These are phyloP conservation scores for Momotus momota DNA, from an alignment of 2,797 vertebrate genomes.

Conservation along the genomic window DNA sequence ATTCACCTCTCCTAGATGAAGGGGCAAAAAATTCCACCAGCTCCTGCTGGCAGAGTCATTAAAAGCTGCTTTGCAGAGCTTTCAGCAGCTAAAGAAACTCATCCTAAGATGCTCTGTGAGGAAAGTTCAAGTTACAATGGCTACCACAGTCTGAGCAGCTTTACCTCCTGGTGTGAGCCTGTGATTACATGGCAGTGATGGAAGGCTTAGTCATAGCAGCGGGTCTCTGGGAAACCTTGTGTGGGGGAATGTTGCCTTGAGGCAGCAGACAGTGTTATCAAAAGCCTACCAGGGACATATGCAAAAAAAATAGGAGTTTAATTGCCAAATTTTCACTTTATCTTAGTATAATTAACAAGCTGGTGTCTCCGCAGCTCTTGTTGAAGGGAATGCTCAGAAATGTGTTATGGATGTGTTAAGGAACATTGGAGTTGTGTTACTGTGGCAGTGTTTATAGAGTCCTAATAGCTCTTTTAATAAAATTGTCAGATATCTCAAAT, in stretches of 20 bases:
- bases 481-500: neutral
- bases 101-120: neutral
- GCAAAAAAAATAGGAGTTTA: conserved; percentile 27
- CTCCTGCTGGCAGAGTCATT: conserved; percentile 9
- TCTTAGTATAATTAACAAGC: conserved; percentile 52
- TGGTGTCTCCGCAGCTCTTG: neutral
- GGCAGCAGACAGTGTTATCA: conserved; percentile 26
- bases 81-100: neutral
- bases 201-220: conserved; percentile 45
- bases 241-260: conserved; percentile 20
- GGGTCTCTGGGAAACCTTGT: conserved; percentile 38
- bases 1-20: neutral
- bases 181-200: neutral
- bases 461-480: neutral
- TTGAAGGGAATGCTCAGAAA: conserved; percentile 5
- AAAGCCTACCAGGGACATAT: conserved; percentile 7
- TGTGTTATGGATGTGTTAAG: neutral
- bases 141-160: conserved; percentile 46
- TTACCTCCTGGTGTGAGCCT: neutral
- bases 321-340: conserved; percentile 54
- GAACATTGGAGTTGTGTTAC: neutral
- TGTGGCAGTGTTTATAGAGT: neutral
- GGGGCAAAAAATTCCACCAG: neutral
- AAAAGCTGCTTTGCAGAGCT: neutral
- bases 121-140: conserved; percentile 30